These are phyloP conservation scores for Euura lappo DNA, from an alignment of 1,140 invertebrate genomes.

Conservation along the genomic window DNA sequence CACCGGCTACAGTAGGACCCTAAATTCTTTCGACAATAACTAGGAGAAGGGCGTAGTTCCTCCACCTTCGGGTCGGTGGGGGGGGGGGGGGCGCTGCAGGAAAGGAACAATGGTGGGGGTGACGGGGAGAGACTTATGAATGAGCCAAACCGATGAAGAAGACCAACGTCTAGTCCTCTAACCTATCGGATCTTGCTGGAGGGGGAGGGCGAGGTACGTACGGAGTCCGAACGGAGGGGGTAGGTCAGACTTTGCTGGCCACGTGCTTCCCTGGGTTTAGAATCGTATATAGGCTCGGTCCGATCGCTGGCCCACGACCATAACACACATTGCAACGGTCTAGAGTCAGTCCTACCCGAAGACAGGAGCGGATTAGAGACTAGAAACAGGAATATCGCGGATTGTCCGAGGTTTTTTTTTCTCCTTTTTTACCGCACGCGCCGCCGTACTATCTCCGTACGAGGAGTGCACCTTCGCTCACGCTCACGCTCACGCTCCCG, in stretches of 20 bases:
- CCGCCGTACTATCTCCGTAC: no score
- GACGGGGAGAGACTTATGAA: slow-evolving; percentile 16
- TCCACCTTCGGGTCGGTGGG: not conserved
- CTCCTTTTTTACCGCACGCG: not conserved
- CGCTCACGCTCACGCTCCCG: not conserved
- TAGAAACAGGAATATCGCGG: no score
- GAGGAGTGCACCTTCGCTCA: not conserved
- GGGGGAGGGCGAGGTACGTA: not conserved
- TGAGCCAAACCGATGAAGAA: slow-evolving; percentile 16
- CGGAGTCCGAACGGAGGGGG: slow-evolving; percentile 34
- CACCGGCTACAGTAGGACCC: no score
- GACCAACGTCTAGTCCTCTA: slow-evolving; percentile 31
- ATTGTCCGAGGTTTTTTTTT: no score
- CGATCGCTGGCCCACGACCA: slow-evolving; percentile 33
- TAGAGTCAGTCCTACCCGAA: no score
- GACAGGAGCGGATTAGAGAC: no score
- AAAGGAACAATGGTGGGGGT: slow-evolving; percentile 28
- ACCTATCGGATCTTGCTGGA: slow-evolving; percentile 6
- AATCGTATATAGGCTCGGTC: slow-evolving; percentile 46
- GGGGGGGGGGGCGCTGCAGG: not conserved
- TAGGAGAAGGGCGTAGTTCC: no score
- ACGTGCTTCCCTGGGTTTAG: slow-evolving; percentile 43
- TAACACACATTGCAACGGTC: slow-evolving; percentile 15
- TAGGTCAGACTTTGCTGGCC: slow-evolving; percentile 39
- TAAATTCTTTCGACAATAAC: not conserved